A percentile compares a stretch with the other conserved stretches of the same genome.
These are phyloP conservation scores for Smutsia gigantea DNA, from an alignment of 2,797 vertebrate species.

Conservation along the genomic window DNA sequence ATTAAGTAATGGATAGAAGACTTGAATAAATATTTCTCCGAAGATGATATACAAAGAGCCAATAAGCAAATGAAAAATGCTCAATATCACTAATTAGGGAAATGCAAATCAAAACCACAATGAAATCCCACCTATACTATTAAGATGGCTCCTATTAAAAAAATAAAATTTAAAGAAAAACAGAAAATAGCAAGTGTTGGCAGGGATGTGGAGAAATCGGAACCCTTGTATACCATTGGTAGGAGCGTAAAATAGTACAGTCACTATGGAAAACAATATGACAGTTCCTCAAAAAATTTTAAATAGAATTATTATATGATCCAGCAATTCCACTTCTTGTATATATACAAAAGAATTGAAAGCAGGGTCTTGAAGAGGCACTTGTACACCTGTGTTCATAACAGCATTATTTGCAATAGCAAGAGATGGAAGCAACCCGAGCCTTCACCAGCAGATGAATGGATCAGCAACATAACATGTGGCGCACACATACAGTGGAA, in stretches of 20 bases:
- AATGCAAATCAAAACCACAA: background rate
- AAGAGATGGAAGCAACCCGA: background rate
- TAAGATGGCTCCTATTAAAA: background rate
- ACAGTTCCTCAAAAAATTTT: background rate
- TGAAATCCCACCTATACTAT: too few species aligned
- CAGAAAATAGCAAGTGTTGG: background rate
- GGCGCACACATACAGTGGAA: fast-evolving
- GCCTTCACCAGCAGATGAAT: background rate
- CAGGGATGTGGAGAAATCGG: background rate
- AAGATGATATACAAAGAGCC: background rate
- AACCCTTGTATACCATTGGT: too few species aligned
- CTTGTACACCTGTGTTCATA: background rate
- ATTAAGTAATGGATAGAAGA: background rate
- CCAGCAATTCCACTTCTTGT: background rate
- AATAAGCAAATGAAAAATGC: background rate
- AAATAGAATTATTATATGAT: background rate
- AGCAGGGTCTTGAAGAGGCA: background rate
- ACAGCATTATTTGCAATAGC: background rate
- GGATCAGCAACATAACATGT: too few species aligned
- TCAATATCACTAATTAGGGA: background rate
- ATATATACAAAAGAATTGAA: background rate
- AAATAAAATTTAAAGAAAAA: background rate
- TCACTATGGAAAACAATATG: background rate
- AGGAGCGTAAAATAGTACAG: background rate
- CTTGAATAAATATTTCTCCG: background rate